Percentiles rank a stretch among this genome's conserved stretches.
Evolutionary conservation across 1,140 invertebrate species (phyloP).

Genomic region (Euwallacea fornicatus): DNA sequence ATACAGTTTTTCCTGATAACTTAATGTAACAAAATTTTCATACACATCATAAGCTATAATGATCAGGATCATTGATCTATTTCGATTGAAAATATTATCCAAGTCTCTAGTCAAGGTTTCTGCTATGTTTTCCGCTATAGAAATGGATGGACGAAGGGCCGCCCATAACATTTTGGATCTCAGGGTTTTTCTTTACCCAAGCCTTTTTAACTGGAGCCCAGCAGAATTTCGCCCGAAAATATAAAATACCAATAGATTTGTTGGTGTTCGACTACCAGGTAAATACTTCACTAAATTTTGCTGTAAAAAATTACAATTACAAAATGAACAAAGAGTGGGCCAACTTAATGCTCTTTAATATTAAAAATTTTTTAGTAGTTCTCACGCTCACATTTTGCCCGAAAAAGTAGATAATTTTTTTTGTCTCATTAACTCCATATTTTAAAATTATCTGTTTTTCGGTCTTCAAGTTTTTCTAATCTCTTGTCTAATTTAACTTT

Average conservation of each 20-base stretch:
- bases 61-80: not conserved
- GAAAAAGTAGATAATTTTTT: no score
- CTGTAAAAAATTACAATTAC: no score
- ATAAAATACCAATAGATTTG: slow-evolving; percentile 88
- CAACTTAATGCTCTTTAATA: no score
- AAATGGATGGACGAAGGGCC: slow-evolving; percentile 83
- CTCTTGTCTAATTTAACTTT: slow-evolving; percentile 5
- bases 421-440: no score
- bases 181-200: slow-evolving; percentile 95
- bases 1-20: no score
- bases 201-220: slow-evolving; percentile 92
- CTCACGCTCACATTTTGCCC: no score
- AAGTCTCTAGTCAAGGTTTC: not conserved
- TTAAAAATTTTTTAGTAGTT: no score
- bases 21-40: no score
- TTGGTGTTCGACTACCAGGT: slow-evolving; percentile 82
- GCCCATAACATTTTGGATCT: slow-evolving; percentile 86
- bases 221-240: slow-evolving; percentile 92
- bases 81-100: not conserved
- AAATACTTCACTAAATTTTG: no score
- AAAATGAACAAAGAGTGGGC: no score
- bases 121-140: slow-evolving; percentile 51
- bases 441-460: not conserved
- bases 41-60: no score
- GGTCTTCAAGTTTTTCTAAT: not conserved